Percentiles rank a stretch among this genome's conserved stretches.
phyloP scores from a whole-genome alignment of 2,113 vertebrate species.

The Stercorarius parasiticus region DNA sequence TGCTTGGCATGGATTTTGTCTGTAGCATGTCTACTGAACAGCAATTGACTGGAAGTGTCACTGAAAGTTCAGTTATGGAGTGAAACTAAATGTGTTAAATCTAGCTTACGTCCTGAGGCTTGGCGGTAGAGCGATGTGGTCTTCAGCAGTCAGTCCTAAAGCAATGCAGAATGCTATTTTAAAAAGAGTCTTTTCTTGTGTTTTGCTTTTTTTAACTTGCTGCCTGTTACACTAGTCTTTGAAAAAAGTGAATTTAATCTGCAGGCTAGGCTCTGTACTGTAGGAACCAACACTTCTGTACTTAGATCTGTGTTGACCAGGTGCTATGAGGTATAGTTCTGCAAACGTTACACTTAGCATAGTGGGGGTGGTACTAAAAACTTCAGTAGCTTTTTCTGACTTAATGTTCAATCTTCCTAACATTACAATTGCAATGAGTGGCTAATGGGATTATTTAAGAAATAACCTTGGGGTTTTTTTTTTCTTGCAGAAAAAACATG shows the following conservation, averaged over 20 bases:
- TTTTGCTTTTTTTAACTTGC: neutral
- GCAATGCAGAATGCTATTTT: neutral
- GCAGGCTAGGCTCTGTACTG: neutral
- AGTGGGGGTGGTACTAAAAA: neutral
- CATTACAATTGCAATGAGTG: neutral
- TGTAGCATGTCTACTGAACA: neutral
- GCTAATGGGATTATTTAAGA: neutral
- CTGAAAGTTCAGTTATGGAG: neutral
- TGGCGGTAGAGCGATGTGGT: neutral
- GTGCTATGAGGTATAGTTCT: neutral
- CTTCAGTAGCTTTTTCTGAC: neutral
- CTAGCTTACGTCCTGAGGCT: neutral
- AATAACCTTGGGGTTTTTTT: neutral
- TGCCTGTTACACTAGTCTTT: neutral
- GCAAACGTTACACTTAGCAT: neutral
- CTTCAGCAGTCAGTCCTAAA: neutral
- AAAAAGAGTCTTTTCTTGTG: neutral
- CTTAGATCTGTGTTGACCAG: neutral
- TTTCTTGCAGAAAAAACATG: constrained; percentile 86
- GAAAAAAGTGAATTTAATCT: neutral
- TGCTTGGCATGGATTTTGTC: neutral
- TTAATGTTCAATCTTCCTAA: neutral
- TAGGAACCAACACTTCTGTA: neutral
- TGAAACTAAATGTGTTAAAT: neutral
- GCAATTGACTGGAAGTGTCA: neutral